Base-by-base conservation (phyloP, 2,888 invertebrate species). In the Alloplasta piceator region DNA sequence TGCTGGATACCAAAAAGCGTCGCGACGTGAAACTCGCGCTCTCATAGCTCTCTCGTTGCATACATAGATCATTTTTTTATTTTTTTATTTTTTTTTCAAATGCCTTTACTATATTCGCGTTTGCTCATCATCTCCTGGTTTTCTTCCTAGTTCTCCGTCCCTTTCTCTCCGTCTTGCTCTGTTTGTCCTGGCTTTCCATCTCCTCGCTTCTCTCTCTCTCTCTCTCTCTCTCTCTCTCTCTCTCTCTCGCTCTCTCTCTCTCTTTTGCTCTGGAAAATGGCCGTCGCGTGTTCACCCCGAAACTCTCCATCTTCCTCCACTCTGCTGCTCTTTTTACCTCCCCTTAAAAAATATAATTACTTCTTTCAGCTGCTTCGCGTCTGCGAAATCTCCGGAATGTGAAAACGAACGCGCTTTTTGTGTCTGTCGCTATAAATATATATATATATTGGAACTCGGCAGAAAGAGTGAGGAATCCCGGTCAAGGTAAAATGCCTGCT, bases 171-270 rank as follows among this genome's bases (percentile, higher is more conserved):
- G 50, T 78, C 78, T 61, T 61, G 41, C 58, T 64, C 60, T 70
- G 39, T 81, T 83, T 72, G 48, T 52, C 50, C 50, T 63, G 36
- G 78, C 78, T 84, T 83, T 84, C 75, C 60, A 70, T 64, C 82
- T 66, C 71, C 76, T 82, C 82, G 82, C 82, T 85, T 80, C 81
- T 79, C 72, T 82, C 58, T 39, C 58, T 58, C 63, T 43, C 58
- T 41, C 55, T 52, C 48, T 56, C 60, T 66, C 73, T 82, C 83
- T 78, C 76, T 68, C 26, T 80, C 66, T 56, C 58, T 58, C 63
- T 43, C 58, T 80, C 81, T 79, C 72, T 82, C 58, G 43, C 58
- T 58, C 63, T 43, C 58, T 41, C 55, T 52, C 48, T 56, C 60
- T 66, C 73, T 82, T 84, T 78, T 78, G 70, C 26, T 80, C 66